Percentiles rank a stretch among this genome's conserved stretches.
phyloP scores from a whole-genome alignment of 2,888 invertebrate genomes.

The Nymphalis polychloros region DNA sequence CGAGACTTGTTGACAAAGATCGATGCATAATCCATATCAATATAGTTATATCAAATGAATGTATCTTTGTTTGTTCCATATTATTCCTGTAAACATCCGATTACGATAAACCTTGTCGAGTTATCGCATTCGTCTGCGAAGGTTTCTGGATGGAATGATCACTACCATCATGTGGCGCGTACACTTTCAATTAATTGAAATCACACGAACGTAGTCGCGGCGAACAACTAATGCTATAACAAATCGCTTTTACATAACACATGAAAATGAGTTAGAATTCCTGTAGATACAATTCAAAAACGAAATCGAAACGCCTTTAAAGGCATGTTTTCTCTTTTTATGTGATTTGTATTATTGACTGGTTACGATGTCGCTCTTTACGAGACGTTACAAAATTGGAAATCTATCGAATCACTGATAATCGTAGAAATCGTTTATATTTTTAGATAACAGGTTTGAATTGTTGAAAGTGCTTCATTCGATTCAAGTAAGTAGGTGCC shows the following conservation, averaged over 20 bases:
- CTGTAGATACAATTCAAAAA: neutral
- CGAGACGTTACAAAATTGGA: constrained; percentile 2
- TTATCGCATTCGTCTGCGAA: too few species aligned
- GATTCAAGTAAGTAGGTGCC: neutral
- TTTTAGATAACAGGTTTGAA: neutral
- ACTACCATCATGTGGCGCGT: too few species aligned
- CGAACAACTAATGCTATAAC: neutral
- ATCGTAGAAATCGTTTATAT: neutral
- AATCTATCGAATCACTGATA: neutral
- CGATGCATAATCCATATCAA: too few species aligned
- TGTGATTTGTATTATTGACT: constrained; percentile 5
- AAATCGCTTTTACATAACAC: constrained; percentile 1
- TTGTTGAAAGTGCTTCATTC: neutral
- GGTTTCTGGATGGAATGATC: too few species aligned
- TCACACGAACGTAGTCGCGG: too few species aligned
- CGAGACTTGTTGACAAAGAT: too few species aligned
- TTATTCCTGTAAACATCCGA: too few species aligned
- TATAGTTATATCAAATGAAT: too few species aligned
- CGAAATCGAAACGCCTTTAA: constrained; percentile 11
- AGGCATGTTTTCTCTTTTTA: constrained; percentile 26
- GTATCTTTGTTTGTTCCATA: too few species aligned
- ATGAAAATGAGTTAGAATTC: neutral
- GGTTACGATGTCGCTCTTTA: constrained; percentile 10
- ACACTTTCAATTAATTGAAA: too few species aligned
- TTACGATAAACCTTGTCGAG: too few species aligned